phyloP scores from a whole-genome alignment of 2,888 invertebrate species.

The Melolontha melolontha region DNA sequence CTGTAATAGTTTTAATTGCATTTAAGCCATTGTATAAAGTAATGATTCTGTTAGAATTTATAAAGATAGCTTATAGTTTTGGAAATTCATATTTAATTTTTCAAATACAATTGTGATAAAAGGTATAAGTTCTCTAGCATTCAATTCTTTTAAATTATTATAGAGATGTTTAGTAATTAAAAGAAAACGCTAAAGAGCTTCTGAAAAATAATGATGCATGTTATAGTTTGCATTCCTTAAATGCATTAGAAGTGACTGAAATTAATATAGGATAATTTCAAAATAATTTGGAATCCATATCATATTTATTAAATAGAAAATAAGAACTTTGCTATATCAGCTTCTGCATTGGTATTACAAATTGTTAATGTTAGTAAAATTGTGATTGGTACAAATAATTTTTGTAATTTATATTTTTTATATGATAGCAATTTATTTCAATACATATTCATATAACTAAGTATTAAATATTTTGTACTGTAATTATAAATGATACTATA shows the following conservation, averaged over 20 bases:
- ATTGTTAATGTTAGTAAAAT: slow-evolving; percentile 11
- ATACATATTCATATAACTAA: slow-evolving; percentile 15
- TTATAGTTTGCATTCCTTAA: not conserved
- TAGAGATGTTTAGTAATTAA: too few relatives aligned
- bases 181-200: too few relatives aligned
- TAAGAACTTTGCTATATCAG: not conserved
- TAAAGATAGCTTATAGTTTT: not conserved
- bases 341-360: slow-evolving; percentile 1
- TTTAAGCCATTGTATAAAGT: too few relatives aligned
- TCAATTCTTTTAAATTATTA: slow-evolving; percentile 19
- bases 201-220: too few relatives aligned
- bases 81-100: not conserved
- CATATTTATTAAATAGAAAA: slow-evolving; percentile 1
- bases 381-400: slow-evolving; percentile 34
- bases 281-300: slow-evolving; percentile 9
- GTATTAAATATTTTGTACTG: slow-evolving; percentile 32
- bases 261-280: slow-evolving; percentile 9
- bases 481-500: slow-evolving; percentile 16
- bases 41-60: too few relatives aligned
- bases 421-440: slow-evolving; percentile 33
- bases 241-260: slow-evolving; percentile 12
- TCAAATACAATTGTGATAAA: slow-evolving; percentile 32
- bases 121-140: slow-evolving; percentile 18
- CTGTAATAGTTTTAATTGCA: too few relatives aligned
- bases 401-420: slow-evolving; percentile 35